phyloP scores from a whole-genome alignment of 2,113 vertebrate genomes.

The Varanus salvator region DNA sequence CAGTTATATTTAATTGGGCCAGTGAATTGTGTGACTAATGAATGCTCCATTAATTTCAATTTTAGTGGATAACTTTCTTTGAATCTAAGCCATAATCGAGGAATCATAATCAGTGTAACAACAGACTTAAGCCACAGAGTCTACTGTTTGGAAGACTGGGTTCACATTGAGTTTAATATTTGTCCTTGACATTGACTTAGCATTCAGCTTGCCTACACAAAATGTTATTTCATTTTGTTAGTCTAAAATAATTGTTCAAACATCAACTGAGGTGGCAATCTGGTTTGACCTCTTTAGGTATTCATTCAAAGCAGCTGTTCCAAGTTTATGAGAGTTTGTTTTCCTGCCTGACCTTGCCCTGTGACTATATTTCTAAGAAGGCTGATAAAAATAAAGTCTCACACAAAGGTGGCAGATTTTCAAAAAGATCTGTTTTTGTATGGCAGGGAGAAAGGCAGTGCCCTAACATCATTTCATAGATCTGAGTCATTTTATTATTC shows the following conservation, averaged over 20 bases:
- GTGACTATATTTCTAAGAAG: constrained; percentile 58
- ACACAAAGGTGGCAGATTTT: not conserved
- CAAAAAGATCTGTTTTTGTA: not conserved
- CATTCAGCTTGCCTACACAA: constrained; percentile 15
- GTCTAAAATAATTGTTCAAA: constrained; percentile 52
- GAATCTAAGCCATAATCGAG: not conserved
- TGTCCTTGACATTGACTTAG: constrained; percentile 35
- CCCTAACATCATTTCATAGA: not conserved
- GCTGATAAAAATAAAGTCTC: constrained; percentile 47
- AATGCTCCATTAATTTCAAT: not conserved
- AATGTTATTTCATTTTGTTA: constrained; percentile 28
- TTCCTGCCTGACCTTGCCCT: constrained; percentile 67
- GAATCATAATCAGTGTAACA: not conserved
- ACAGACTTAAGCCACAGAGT: not conserved
- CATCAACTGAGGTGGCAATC: constrained; percentile 5
- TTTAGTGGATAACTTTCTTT: not conserved
- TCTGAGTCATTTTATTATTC: not conserved
- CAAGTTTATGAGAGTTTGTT: constrained; percentile 59
- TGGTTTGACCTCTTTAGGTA: constrained; percentile 55
- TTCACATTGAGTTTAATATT: not conserved
- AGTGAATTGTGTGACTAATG: not conserved
- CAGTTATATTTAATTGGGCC: too few relatives aligned
- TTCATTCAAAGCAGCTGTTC: constrained; percentile 68
- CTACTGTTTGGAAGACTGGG: not conserved
- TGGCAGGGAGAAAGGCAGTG: not conserved